Evolutionary conservation across 2,888 invertebrate species (phyloP), one percentile per base, ranked within the genome.

Genomic region (Philaethria dido): DNA sequence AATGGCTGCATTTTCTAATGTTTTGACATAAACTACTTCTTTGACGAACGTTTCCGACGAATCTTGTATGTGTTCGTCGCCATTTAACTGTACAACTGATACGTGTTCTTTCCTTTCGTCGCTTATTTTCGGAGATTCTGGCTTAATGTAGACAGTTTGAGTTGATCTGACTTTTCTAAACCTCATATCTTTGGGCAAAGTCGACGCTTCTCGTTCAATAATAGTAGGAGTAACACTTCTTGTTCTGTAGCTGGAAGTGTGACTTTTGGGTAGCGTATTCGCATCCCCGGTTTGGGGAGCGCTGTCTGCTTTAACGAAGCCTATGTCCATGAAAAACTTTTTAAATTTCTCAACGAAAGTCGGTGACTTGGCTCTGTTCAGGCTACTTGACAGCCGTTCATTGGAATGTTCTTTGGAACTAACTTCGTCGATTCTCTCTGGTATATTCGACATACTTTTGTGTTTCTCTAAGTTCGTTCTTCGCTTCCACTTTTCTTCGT

Each of bases 291-390:
- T 75, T 16, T 78, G 71, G 0, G 81, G 75, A 0, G 62, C 74
- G 42, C 84, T 86, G 0, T 87, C 89, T 0, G 84, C 68, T 73
- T 87, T 91, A 0, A 86, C 90, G 16, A 92, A 73, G 0, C 92
- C 92, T 0, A 92, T 87, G 62, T 92, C 92, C 1, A 83, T 76
- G 74, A 92, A 92, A 78, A 92, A 92, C 68, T 90, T 88, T 72
- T 89, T 92, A 70, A 90, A 92, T 73, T 90, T 91, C 73, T 92
- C 91, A 0, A 92, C 91, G 62, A 92, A 92, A 0, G 90, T 90
- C 0, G 92, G 92, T 0, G 92, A 92, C 72, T 88, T 89, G 0
- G 92, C 84, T 78, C 92, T 77, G 62, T 92, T 92, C 0, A 90
- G 77, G 57, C 91, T 92, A 61, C 82, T 86, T 0, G 88, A 82